Evolutionary conservation across 2,797 vertebrate species (phyloP).

Genomic region (Cottoperca gobio): DNA sequence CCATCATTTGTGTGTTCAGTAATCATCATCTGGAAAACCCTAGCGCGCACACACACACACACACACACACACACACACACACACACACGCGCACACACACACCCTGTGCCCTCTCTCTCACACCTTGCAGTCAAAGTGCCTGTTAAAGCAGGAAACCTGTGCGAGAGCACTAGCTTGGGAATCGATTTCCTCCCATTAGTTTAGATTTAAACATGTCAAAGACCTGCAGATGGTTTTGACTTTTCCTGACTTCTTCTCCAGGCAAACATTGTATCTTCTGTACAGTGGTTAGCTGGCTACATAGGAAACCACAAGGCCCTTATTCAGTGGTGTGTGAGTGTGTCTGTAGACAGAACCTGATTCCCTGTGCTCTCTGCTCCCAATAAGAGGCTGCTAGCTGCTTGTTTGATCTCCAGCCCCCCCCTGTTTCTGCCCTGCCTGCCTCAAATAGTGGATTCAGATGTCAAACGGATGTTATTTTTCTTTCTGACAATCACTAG

Average conservation of each 20-base stretch:
- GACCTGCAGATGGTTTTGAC: constrained; percentile 74
- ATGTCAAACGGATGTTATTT: constrained; percentile 76
- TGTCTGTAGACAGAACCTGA: constrained; percentile 49
- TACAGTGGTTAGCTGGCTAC: constrained; percentile 47
- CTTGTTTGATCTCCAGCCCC: constrained; percentile 59
- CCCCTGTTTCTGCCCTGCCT: constrained; percentile 27
- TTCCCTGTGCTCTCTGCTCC: constrained; percentile 64
- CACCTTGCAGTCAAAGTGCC: constrained; percentile 65
- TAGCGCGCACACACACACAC: constrained; percentile 11
- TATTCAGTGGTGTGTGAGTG: constrained; percentile 6
- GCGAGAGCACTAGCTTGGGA: constrained; percentile 67
- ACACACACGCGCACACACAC: constrained; percentile 16
- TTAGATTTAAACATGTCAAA: constrained; percentile 78
- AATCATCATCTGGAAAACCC: constrained; percentile 18
- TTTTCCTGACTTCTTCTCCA: constrained; percentile 68
- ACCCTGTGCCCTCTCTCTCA: constrained; percentile 52
- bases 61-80: constrained; percentile 4
- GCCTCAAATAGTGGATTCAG: constrained; percentile 66
- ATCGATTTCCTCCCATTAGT: constrained; percentile 75
- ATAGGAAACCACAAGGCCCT: constrained; percentile 45
- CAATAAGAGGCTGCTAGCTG: constrained; percentile 63
- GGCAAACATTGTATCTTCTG: constrained; percentile 55
- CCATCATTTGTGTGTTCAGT: constrained; percentile 6
- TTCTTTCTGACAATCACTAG: constrained; percentile 68
- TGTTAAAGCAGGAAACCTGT: constrained; percentile 70